These are phyloP conservation scores for Ceramica pisi DNA, from an alignment of 2,888 invertebrate genomes.

Conservation along the genomic window DNA sequence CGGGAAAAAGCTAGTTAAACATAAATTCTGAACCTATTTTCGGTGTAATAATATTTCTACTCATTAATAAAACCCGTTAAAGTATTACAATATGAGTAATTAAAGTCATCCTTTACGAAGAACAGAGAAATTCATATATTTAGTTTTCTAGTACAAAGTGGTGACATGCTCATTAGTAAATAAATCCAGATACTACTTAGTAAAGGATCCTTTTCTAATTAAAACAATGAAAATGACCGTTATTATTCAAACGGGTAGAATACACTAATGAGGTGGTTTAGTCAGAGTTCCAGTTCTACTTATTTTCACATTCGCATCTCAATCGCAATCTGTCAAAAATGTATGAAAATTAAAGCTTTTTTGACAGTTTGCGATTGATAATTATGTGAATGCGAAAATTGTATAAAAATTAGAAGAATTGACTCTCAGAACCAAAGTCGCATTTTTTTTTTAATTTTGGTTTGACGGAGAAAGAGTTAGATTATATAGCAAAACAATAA, in stretches of 20 bases:
- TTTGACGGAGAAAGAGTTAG: too few relatives aligned
- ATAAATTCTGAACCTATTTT: not conserved
- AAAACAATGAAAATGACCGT: slow-evolving; percentile 16
- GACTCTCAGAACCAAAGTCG: too few relatives aligned
- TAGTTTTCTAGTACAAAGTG: slow-evolving; percentile 15
- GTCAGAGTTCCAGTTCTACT: too few relatives aligned
- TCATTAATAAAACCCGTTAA: slow-evolving; percentile 18
- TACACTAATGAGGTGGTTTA: not conserved
- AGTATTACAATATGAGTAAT: not conserved
- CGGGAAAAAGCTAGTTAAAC: too few relatives aligned
- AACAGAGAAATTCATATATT: not conserved
- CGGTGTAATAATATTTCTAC: not conserved
- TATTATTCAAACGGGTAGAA: slow-evolving; percentile 21
- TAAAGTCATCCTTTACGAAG: not conserved
- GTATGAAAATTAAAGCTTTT: too few relatives aligned
- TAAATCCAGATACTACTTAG: not conserved
- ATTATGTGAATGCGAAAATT: too few relatives aligned
- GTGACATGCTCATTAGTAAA: slow-evolving; percentile 14
- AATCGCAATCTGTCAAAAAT: too few relatives aligned
- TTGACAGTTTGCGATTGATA: too few relatives aligned
- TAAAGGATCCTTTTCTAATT: slow-evolving; percentile 5
- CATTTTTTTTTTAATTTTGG: too few relatives aligned
- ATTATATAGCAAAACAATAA: too few relatives aligned
- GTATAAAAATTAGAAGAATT: too few relatives aligned
- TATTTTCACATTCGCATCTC: too few relatives aligned